Evolutionary conservation across 2,797 vertebrate genomes (phyloP).

Genomic region (Squalus acanthias): DNA sequence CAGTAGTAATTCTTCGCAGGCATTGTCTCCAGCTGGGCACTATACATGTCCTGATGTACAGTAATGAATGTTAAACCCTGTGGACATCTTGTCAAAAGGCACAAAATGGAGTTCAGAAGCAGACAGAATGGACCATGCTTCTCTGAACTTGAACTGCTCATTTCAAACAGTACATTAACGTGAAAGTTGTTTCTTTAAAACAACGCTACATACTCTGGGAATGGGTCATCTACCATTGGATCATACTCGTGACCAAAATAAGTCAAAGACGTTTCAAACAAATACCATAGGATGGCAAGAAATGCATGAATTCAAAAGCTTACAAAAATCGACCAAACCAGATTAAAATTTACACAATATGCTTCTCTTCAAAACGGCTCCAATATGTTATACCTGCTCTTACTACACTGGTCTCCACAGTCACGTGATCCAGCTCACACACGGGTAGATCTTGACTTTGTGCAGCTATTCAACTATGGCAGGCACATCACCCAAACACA

Average conservation of each 20-base stretch:
- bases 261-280: too few relatives aligned
- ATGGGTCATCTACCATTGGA: neutral
- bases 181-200: neutral
- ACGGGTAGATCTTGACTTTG: too few relatives aligned
- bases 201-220: neutral
- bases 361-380: too few relatives aligned
- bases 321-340: neutral
- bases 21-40: neutral
- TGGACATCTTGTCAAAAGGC: neutral
- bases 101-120: neutral
- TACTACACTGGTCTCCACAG: too few relatives aligned
- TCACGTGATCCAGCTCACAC: too few relatives aligned
- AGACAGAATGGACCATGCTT: neutral
- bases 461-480: too few relatives aligned
- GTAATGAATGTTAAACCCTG: neutral
- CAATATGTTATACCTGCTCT: too few relatives aligned
- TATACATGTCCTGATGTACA: neutral
- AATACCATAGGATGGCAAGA: neutral
- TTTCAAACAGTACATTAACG: neutral
- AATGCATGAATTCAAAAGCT: neutral
- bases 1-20: too few relatives aligned
- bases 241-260: neutral
- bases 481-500: too few relatives aligned
- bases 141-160: neutral
- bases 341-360: neutral